A percentile compares a stretch with the other conserved stretches of the same genome.
These are phyloP conservation scores for Astreopora myriophthalma DNA, from an alignment of 64 coral and sea anemone genomes.

Conservation along the genomic window DNA sequence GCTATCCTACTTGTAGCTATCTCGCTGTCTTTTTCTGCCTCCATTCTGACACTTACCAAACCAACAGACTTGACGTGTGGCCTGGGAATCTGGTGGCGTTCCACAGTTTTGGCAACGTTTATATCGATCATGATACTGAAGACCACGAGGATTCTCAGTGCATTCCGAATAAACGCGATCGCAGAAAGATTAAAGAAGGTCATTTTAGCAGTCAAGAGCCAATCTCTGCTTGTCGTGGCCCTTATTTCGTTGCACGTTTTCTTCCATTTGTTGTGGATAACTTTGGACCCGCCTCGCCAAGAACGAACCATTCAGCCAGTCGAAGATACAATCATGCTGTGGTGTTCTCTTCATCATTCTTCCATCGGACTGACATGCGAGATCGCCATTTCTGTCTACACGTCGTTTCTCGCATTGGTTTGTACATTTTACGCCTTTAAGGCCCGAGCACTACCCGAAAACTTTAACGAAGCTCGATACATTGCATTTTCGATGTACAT, in stretches of 20 bases:
- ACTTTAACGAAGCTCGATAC: constrained; percentile 78
- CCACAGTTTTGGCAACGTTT: constrained; percentile 17
- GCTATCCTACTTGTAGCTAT: constrained; percentile 36
- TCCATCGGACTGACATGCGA: neutral
- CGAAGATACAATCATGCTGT: constrained; percentile 19
- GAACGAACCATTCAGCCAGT: neutral
- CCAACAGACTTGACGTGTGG: constrained; percentile 42
- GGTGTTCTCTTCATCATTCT: constrained; percentile 23
- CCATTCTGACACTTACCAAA: constrained; percentile 1
- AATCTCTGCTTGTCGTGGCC: neutral
- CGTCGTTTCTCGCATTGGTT: neutral
- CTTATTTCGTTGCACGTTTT: neutral
- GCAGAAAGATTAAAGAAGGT: neutral
- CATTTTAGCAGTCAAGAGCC: neutral
- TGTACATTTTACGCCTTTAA: constrained; percentile 68
- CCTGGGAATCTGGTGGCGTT: constrained; percentile 16
- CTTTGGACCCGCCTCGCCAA: constrained; percentile 44
- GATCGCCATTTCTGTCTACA: neutral
- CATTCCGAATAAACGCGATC: constrained; percentile 23
- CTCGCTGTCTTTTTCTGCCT: constrained; percentile 11
- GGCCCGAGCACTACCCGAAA: constrained; percentile 65
- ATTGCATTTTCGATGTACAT: constrained; percentile 75
- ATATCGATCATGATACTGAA: constrained; percentile 64
- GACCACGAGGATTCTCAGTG: constrained; percentile 45
- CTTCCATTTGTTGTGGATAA: constrained; percentile 27